A percentile compares a stretch with the other conserved stretches of the same genome.
Evolutionary conservation across 2,113 vertebrate species (phyloP).

Genomic region (Felis chaus): DNA sequence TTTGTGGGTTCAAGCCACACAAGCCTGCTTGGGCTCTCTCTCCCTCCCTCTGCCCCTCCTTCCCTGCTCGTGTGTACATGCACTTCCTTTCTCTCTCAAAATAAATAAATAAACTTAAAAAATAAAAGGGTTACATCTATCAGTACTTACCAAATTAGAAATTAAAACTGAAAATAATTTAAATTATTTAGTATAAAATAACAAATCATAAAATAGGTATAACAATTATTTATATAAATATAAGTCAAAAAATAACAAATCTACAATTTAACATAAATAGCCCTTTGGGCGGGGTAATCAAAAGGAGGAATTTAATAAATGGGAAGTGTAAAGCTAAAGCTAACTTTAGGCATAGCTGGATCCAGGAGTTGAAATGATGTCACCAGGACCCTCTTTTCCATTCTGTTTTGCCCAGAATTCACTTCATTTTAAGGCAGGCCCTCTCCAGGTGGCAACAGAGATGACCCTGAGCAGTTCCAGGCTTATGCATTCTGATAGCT

Average conservation of each 20-base stretch:
- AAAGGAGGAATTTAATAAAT: conserved; percentile 10
- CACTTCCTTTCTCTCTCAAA: no score
- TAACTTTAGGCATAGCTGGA: neutral
- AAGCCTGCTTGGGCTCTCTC: no score
- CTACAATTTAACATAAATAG: neutral
- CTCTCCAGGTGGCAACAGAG: neutral
- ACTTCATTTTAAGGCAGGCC: neutral
- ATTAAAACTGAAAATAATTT: neutral
- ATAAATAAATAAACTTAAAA: no score
- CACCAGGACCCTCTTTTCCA: neutral
- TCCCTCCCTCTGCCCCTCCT: no score
- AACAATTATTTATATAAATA: neutral
- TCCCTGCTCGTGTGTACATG: no score
- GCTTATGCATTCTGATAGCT: neutral
- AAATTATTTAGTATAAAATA: neutral
- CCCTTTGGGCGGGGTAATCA: neutral
- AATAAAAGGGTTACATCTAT: neutral
- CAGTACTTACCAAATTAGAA: neutral
- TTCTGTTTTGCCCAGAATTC: neutral
- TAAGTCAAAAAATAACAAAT: neutral
- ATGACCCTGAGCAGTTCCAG: neutral
- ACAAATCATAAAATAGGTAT: neutral
- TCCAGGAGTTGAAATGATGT: neutral
- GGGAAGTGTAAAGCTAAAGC: neutral
- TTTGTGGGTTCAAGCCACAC: no score